These are phyloP conservation scores for Aphelenchoides bicaudatus DNA, from an alignment of 2,888 invertebrate species.

Conservation along the genomic window DNA sequence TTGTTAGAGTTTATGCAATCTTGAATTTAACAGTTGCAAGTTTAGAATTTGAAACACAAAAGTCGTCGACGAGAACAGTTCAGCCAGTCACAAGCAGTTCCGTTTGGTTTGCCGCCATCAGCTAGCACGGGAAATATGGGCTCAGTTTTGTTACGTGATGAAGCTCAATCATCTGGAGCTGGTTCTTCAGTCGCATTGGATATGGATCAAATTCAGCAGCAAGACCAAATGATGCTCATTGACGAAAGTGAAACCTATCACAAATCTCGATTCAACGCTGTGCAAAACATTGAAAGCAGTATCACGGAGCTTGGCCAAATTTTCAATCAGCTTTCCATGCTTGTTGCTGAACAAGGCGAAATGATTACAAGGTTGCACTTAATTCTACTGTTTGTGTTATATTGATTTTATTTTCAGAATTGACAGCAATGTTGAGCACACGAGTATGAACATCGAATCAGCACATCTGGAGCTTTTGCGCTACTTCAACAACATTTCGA, in stretches of 20 bases:
- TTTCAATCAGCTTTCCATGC: conserved; percentile 70
- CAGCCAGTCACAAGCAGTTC: conserved; percentile 45
- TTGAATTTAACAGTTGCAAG: background rate
- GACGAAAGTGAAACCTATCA: conserved; percentile 85
- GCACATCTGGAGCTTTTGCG: conserved; percentile 94
- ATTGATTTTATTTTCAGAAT: conserved; percentile 70
- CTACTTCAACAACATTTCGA: conserved; percentile 89
- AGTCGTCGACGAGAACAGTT: conserved; percentile 87
- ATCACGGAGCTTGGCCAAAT: conserved; percentile 98
- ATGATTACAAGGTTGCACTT: conserved; percentile 65
- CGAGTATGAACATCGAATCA: conserved; percentile 91
- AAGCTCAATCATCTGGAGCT: conserved; percentile 33
- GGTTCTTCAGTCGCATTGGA: conserved; percentile 74
- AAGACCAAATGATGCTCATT: conserved; percentile 67
- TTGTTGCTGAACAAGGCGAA: conserved; percentile 98
- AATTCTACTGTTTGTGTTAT: background rate
- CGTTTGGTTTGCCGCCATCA: conserved; percentile 61
- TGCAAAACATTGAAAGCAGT: conserved; percentile 98
- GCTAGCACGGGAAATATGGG: conserved; percentile 63
- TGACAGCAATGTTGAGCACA: conserved; percentile 90
- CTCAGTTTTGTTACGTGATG: conserved; percentile 65
- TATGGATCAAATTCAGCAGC: conserved; percentile 65
- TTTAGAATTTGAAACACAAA: conserved; percentile 84
- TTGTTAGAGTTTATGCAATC: conserved; percentile 30
- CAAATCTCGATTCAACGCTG: conserved; percentile 87